Conservation (phyloP, 2,113 vertebrate species). For the Phalacrocorax aristotelis region DNA sequence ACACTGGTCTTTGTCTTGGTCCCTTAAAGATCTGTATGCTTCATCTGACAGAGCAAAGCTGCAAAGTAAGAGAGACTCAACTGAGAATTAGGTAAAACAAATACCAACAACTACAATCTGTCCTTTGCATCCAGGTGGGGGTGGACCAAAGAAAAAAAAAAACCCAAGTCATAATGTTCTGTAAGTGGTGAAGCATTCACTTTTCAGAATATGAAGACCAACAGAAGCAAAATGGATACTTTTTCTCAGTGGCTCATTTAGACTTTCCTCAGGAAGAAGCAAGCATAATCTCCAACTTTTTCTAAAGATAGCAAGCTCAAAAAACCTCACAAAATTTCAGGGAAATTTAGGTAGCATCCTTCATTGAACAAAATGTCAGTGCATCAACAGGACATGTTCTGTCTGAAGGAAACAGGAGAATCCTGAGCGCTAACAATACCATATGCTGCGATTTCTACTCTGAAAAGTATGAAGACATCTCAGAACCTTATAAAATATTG, state of each 20-base stretch:
- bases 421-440: background rate
- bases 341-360: background rate
- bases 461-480: background rate
- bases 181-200: background rate
- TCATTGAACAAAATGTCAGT: background rate
- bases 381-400: background rate
- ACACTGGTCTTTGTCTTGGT: constrained; percentile 98
- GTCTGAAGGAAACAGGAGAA: background rate
- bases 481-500: background rate
- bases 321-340: background rate
- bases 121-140: background rate
- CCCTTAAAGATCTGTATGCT: constrained; percentile 95
- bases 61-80: constrained; percentile 39
- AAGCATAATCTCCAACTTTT: background rate
- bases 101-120: background rate
- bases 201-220: background rate
- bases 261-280: background rate
- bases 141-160: too few relatives aligned
- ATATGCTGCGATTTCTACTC: background rate
- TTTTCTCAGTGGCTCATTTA: background rate
- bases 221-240: background rate
- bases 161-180: background rate
- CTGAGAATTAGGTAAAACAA: background rate
- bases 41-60: constrained; percentile 97
- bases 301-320: background rate